Base-by-base conservation (phyloP, 2,797 vertebrate genomes). In the Hoplostethus atlanticus region DNA sequence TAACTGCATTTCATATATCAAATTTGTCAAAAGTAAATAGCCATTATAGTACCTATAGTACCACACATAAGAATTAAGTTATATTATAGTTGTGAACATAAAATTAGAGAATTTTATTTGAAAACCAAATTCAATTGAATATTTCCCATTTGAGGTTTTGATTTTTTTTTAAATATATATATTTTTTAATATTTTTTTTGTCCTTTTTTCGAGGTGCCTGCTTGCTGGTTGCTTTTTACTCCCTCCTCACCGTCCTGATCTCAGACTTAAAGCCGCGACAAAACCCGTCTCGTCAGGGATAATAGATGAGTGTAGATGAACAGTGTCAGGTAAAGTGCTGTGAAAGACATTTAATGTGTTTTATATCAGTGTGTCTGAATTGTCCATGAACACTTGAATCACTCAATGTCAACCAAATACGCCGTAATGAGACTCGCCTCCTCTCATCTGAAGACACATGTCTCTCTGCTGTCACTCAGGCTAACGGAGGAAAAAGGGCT, bases 281-380 rank as follows among this genome's bases (percentile, higher is more conserved):
- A 85, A 89, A 87, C 79, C 60, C 21, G 58, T 64, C 83, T 91
- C 87, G 81, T 90, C 81, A 58, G 82, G 90, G 89, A 92, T 92
- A 94, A 93, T 87, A 89, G 92, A 94, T 93, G 92, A 92, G 91
- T 74, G 63, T 50, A 92, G 92, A 94, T 93, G 93, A 93, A 87
- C 93, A 91, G 88, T 94, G 93, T 94, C 94, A 93, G 93, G 93
- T 94, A 93, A 94, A 94, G 92, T 92, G 93, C 93, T 90, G 92
- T 90, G 91, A 93, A 91, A 94, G 93, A 92, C 92, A 79, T 93
- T 93, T 94, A 94, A 95, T 94, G 94, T 94, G 93, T 94, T 94
- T 94, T 94, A 94, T 94, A 94, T 94, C 94, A 93, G 93, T 89
- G 89, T 93, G 93, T 94, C 93, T 94, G 93, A 93, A 93, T 93